Evolutionary conservation across 2,113 vertebrate species (phyloP).

Genomic region (Heteronetta atricapilla): DNA sequence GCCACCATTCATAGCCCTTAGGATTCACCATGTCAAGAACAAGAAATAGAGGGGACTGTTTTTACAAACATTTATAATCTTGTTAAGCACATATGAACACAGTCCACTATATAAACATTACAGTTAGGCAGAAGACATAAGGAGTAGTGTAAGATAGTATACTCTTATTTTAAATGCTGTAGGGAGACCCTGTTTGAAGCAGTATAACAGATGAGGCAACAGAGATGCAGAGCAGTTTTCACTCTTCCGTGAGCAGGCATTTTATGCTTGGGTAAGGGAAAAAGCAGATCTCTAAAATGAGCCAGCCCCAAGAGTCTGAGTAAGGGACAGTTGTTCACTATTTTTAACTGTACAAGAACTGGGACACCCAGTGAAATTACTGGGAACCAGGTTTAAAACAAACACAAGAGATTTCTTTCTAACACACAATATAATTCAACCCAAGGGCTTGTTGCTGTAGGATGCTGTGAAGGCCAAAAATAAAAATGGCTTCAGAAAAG

Average conservation of each 20-base stretch:
- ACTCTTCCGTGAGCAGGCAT: not conserved
- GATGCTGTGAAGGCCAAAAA: not conserved
- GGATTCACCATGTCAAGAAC: not conserved
- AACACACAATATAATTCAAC: not conserved
- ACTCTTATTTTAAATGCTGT: not conserved
- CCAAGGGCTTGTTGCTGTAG: not conserved
- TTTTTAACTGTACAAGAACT: not conserved
- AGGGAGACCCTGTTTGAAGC: not conserved
- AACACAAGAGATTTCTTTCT: not conserved
- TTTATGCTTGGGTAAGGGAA: not conserved
- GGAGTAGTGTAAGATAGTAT: not conserved
- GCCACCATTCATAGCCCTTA: not conserved
- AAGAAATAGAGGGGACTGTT: not conserved
- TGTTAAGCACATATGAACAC: not conserved
- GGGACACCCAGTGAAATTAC: not conserved
- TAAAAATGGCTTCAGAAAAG: constrained; percentile 2
- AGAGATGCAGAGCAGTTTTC: not conserved
- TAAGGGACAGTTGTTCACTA: not conserved
- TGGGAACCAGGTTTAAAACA: not conserved
- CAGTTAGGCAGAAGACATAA: not conserved
- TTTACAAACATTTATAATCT: not conserved
- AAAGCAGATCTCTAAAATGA: not conserved
- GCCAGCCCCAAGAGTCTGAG: not conserved
- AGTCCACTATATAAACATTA: not conserved
- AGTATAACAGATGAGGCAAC: not conserved